A percentile compares a stretch with the other conserved stretches of the same genome.
Conservation (phyloP, 2,797 vertebrate species). For the Epinephelus awoara region DNA sequence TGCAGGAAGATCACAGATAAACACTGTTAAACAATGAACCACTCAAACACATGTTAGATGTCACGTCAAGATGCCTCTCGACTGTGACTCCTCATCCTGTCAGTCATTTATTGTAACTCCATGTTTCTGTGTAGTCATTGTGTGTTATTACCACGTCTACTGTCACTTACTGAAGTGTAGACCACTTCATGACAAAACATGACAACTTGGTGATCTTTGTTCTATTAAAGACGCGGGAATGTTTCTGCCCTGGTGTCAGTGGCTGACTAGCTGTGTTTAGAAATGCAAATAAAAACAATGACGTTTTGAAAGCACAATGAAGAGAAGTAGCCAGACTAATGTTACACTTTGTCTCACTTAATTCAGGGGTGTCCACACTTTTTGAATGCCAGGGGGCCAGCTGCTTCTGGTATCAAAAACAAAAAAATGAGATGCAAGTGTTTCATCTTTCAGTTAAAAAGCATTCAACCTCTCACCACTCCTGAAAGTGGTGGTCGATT, state of each 20-base stretch:
- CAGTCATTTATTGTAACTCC: background rate
- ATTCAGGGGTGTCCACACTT: too few relatives aligned
- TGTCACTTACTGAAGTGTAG: background rate
- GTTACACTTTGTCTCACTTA: too few relatives aligned
- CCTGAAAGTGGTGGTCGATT: too few relatives aligned
- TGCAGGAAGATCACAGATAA: constrained; percentile 66
- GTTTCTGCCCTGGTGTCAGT: background rate
- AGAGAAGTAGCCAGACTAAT: too few relatives aligned
- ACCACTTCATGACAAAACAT: background rate
- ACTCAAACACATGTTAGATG: background rate
- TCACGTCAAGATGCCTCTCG: background rate
- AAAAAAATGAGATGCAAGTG: too few relatives aligned
- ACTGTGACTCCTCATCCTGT: background rate
- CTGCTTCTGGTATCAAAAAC: too few relatives aligned
- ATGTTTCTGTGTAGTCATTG: background rate
- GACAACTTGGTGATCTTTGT: background rate
- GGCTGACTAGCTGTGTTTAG: background rate
- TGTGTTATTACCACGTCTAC: background rate
- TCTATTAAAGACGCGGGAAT: background rate
- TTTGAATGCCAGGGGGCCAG: too few relatives aligned
- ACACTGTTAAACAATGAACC: constrained; percentile 23
- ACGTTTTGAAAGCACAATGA: too few relatives aligned
- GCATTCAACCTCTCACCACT: too few relatives aligned
- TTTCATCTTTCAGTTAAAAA: too few relatives aligned
- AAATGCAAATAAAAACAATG: background rate